These are phyloP conservation scores for Lucilia sericata DNA, from an alignment of 1,140 invertebrate species.

Conservation along the genomic window DNA sequence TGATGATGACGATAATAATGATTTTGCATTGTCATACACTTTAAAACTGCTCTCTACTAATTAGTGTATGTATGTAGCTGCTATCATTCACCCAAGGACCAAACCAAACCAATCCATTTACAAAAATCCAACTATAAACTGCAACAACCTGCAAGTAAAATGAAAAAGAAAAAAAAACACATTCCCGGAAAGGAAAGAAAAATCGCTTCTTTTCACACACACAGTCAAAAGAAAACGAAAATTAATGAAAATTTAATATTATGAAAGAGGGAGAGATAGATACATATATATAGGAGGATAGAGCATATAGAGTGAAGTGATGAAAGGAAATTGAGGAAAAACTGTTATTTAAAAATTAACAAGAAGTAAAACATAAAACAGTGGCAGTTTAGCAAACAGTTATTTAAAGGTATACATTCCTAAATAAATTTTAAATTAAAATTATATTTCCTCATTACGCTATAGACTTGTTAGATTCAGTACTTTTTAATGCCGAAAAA, in stretches of 20 bases:
- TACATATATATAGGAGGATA: too few relatives aligned
- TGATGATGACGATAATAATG: too few relatives aligned
- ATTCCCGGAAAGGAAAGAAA: neutral
- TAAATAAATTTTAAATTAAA: too few relatives aligned
- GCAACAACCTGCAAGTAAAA: conserved; percentile 31
- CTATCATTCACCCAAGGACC: neutral
- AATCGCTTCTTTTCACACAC: neutral
- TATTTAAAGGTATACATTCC: too few relatives aligned
- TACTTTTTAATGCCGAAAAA: too few relatives aligned
- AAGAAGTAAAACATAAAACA: neutral
- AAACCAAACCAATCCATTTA: conserved; percentile 34
- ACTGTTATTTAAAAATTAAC: neutral
- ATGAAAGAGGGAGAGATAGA: neutral
- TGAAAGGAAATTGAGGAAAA: neutral
- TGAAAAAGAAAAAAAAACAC: neutral
- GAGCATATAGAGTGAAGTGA: too few relatives aligned
- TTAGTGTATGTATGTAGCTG: neutral
- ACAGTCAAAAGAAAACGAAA: neutral
- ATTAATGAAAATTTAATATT: neutral
- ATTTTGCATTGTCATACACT: neutral
- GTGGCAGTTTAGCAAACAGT: too few relatives aligned
- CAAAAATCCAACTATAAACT: conserved; percentile 28
- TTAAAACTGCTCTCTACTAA: neutral
- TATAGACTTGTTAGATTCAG: too few relatives aligned
- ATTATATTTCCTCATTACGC: too few relatives aligned